Conservation (phyloP, 35 echinoderm and acorn worm genomes). For the Apostichopus parvimensis region DNA sequence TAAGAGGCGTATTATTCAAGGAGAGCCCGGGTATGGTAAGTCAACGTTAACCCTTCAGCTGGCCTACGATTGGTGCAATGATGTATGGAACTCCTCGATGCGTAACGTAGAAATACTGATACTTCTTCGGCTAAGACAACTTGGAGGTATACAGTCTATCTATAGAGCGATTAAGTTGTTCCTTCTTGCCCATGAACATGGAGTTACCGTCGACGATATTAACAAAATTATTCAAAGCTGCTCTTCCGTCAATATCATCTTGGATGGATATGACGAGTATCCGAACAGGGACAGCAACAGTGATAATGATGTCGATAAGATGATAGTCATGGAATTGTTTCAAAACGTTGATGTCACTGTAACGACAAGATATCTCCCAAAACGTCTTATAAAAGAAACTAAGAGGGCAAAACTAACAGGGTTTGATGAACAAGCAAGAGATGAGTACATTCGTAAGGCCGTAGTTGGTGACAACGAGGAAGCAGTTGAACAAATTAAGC, state of each 20-base stretch:
- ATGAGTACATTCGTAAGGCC: not conserved
- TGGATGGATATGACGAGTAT: not conserved
- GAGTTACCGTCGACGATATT: not conserved
- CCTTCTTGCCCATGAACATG: not conserved
- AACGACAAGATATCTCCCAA: not conserved
- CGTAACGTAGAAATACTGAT: too few species aligned
- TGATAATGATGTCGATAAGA: not conserved
- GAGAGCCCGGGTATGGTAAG: too few species aligned
- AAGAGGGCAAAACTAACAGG: too few species aligned
- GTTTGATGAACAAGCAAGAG: too few species aligned
- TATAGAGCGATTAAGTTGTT: not conserved
- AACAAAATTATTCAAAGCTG: not conserved
- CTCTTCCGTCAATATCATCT: not conserved
- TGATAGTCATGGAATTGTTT: not conserved
- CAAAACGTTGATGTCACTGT: not conserved
- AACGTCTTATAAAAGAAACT: not conserved
- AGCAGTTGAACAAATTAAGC: too few species aligned
- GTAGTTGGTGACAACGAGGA: not conserved
- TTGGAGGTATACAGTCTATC: not conserved
- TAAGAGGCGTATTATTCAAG: too few species aligned
- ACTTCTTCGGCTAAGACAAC: not conserved
- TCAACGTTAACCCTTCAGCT: too few species aligned
- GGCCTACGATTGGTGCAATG: too few species aligned
- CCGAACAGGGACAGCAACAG: not conserved
- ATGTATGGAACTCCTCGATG: too few species aligned